These are phyloP conservation scores for Drosophila seguyi DNA, from an alignment of 1,140 invertebrate species.

Conservation along the genomic window DNA sequence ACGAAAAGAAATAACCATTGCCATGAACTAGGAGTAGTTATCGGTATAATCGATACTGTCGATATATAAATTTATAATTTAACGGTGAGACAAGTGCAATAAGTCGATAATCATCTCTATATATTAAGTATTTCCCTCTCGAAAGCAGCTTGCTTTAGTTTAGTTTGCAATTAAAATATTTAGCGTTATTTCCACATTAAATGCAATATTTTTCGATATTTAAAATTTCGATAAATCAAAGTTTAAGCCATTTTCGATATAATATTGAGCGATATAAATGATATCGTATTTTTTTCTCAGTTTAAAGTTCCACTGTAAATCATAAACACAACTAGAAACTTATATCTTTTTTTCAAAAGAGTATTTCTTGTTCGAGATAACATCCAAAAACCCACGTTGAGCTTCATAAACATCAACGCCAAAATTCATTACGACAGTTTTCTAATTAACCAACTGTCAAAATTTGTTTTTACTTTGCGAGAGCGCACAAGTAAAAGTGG, in stretches of 20 bases:
- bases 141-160: fast-evolving
- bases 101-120: background rate
- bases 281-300: background rate
- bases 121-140: background rate
- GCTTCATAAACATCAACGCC: constrained; percentile 37
- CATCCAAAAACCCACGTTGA: background rate
- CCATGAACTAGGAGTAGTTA: background rate
- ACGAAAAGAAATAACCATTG: constrained; percentile 3
- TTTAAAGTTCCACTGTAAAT: background rate
- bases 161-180: background rate
- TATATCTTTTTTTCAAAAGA: background rate
- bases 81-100: background rate
- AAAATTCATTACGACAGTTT: constrained; percentile 63
- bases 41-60: background rate
- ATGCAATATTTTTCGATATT: background rate
- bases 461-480: constrained; percentile 38
- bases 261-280: background rate
- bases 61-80: background rate
- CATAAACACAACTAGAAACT: background rate
- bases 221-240: background rate
- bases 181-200: background rate
- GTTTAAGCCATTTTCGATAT: background rate
- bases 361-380: constrained; percentile 12
- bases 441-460: constrained; percentile 66
- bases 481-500: constrained; percentile 51